Evolutionary conservation across 2,797 vertebrate genomes (phyloP).

Genomic region (Danionella dracula): DNA sequence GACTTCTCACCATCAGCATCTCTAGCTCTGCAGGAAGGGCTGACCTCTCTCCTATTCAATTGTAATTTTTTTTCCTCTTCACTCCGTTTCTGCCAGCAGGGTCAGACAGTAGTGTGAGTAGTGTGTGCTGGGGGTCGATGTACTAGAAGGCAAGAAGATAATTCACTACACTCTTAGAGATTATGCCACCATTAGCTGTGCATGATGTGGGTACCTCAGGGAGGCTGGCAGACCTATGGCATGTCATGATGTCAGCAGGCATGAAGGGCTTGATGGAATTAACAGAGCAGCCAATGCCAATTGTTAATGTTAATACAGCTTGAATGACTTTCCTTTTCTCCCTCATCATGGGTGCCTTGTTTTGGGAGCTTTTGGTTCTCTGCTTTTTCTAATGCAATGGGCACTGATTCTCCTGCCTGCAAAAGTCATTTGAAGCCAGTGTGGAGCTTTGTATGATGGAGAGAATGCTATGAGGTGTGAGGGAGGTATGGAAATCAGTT

Average conservation of each 20-base stretch:
- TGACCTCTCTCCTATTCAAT: slow-evolving; percentile 46
- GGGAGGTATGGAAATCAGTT: slow-evolving; percentile 1
- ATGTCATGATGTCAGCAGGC: slow-evolving; percentile 75
- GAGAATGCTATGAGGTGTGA: background rate
- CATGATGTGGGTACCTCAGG: slow-evolving; percentile 56
- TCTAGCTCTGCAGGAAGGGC: slow-evolving; percentile 51
- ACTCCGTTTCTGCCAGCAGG: slow-evolving; percentile 47
- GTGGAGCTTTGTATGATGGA: slow-evolving; percentile 6
- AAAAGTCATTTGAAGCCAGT: slow-evolving; percentile 27
- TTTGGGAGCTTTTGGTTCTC: slow-evolving; percentile 39
- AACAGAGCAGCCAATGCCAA: slow-evolving; percentile 70
- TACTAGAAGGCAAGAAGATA: slow-evolving; percentile 66
- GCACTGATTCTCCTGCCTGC: slow-evolving; percentile 12
- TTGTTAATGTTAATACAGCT: slow-evolving; percentile 72
- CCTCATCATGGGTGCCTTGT: slow-evolving; percentile 12
- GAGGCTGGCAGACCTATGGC: slow-evolving; percentile 59
- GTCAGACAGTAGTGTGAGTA: slow-evolving; percentile 45
- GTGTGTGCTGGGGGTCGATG: slow-evolving; percentile 36
- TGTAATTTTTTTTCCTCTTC: slow-evolving; percentile 43
- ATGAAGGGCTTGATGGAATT: slow-evolving; percentile 72
- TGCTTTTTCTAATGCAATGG: background rate
- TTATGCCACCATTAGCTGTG: slow-evolving; percentile 72
- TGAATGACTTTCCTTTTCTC: slow-evolving; percentile 19
- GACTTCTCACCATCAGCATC: slow-evolving; percentile 54
- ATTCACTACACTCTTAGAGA: slow-evolving; percentile 71